These are phyloP conservation scores for Penelope pileata DNA, from an alignment of 2,113 vertebrate genomes.

Conservation along the genomic window DNA sequence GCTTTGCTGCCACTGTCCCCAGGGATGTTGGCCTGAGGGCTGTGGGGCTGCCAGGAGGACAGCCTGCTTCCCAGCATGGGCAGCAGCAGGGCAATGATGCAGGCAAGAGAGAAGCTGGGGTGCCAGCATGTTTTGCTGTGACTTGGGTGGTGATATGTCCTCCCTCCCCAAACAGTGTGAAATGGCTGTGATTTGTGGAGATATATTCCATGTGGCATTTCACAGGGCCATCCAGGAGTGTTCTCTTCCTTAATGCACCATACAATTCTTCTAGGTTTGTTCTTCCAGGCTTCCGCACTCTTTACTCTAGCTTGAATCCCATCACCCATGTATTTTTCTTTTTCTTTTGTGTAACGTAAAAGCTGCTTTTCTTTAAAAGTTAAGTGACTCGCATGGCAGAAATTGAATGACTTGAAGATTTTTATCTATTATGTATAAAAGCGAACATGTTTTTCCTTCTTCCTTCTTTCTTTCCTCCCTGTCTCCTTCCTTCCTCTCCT, in stretches of 20 bases:
- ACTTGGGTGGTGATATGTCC: background rate
- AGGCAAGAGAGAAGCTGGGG: background rate
- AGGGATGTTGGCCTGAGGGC: background rate
- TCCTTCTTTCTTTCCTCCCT: background rate
- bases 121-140: background rate
- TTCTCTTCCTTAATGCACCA: background rate
- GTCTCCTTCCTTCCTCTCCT: no score
- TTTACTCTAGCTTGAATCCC: background rate
- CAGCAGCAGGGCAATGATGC: background rate
- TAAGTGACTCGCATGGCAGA: background rate
- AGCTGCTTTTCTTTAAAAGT: background rate
- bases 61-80: background rate
- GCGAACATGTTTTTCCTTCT: background rate
- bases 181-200: background rate
- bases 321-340: background rate
- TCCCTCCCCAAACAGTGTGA: background rate
- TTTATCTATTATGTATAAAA: background rate
- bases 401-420: background rate
- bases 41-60: background rate
- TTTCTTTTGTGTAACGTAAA: background rate
- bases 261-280: background rate
- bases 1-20: background rate
- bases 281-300: background rate
- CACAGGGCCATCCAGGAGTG: rapidly evolving
- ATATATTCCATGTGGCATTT: background rate